Evolutionary conservation across 92 coral and sea anemone species (phyloP).

Genomic region (Bergia sp.): DNA sequence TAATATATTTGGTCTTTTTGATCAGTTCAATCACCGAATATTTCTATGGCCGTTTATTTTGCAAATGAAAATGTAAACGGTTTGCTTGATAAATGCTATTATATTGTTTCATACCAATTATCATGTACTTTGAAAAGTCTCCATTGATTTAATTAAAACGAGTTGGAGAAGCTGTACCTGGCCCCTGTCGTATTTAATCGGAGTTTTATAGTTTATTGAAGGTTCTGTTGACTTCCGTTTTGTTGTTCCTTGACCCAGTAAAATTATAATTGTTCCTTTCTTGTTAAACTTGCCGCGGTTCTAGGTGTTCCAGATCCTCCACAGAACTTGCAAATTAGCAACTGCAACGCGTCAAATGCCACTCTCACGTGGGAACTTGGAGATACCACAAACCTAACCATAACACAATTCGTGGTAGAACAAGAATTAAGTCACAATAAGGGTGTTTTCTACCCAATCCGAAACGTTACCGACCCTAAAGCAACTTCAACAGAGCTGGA

Average conservation of each 20-base stretch:
- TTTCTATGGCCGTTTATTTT: too few species aligned
- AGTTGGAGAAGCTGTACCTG: too few species aligned
- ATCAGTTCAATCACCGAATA: too few species aligned
- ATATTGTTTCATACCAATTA: neutral
- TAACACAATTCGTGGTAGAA: conserved; percentile 19
- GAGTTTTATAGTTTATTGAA: too few species aligned
- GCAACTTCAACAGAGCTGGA: neutral
- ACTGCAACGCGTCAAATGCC: neutral
- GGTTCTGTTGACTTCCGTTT: too few species aligned
- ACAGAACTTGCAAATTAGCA: conserved; percentile 7
- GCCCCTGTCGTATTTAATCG: too few species aligned
- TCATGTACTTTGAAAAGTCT: too few species aligned
- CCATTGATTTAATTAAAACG: too few species aligned
- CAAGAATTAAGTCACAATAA: neutral
- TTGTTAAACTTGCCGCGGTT: neutral
- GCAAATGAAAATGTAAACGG: too few species aligned
- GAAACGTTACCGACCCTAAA: conserved; percentile 15
- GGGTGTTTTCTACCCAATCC: neutral
- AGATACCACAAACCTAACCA: neutral
- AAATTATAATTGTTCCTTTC: neutral
- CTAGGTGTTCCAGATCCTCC: conserved; percentile 22
- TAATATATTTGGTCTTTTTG: too few species aligned
- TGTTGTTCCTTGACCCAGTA: too few species aligned
- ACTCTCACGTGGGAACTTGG: conserved; percentile 1
- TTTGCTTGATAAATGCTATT: too few species aligned